Percentiles rank a stretch among this genome's conserved stretches.
Evolutionary conservation across 2,888 invertebrate species (phyloP).

Genomic region (Spatulosminthurus flaviceps): DNA sequence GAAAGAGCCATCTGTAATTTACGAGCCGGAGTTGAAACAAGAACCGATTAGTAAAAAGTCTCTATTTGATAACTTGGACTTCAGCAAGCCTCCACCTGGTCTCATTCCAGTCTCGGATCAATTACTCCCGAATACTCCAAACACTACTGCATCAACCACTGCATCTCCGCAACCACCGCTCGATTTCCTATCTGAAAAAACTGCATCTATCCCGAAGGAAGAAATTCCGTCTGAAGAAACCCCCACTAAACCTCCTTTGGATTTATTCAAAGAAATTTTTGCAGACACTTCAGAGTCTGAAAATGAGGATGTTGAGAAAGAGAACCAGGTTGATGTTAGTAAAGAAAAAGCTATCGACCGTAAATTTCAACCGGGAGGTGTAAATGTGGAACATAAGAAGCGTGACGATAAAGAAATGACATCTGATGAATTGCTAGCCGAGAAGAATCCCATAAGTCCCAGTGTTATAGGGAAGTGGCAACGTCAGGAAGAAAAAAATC

Average conservation of each 20-base stretch:
- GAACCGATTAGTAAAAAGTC: slow-evolving; percentile 54
- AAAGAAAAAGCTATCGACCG: not conserved
- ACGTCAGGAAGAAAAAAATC: slow-evolving; percentile 33
- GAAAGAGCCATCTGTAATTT: slow-evolving; percentile 25
- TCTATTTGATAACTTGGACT: slow-evolving; percentile 62
- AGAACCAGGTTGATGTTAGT: not conserved
- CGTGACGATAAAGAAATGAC: not conserved
- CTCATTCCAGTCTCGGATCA: slow-evolving; percentile 46
- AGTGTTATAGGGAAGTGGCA: slow-evolving; percentile 29
- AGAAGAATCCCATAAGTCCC: slow-evolving; percentile 44
- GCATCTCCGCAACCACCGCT: slow-evolving; percentile 27
- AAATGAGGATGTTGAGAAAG: slow-evolving; percentile 42
- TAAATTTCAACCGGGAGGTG: not conserved
- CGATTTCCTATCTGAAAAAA: not conserved
- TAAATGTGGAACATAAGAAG: slow-evolving; percentile 14
- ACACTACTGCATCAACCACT: slow-evolving; percentile 26
- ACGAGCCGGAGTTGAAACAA: slow-evolving; percentile 10
- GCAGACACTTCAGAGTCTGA: slow-evolving; percentile 59
- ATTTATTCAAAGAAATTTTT: slow-evolving; percentile 63
- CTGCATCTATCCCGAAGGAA: not conserved
- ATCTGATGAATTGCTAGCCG: slow-evolving; percentile 23
- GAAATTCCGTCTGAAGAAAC: not conserved
- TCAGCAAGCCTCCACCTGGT: slow-evolving; percentile 63
- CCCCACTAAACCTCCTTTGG: slow-evolving; percentile 54
- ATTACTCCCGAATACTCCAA: not conserved